Conservation (phyloP, 2,113 vertebrate species). For the Narcine bancroftii region DNA sequence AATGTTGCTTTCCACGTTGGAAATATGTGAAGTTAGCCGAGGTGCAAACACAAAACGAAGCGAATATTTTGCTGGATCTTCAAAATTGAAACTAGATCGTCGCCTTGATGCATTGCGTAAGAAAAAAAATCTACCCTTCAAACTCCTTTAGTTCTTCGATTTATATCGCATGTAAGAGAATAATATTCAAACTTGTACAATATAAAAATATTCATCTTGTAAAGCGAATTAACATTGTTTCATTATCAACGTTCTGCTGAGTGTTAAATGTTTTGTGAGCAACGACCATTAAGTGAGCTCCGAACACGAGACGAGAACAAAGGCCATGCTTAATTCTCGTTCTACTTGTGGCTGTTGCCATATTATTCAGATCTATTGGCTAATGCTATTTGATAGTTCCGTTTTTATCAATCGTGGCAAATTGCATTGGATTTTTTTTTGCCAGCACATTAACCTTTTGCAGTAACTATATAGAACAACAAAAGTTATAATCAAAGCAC, state of each 20-base stretch:
- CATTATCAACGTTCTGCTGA: not conserved
- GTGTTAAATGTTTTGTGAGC: not conserved
- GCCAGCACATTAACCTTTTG: not conserved
- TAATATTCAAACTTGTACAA: not conserved
- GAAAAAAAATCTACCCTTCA: not conserved
- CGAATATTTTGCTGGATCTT: not conserved
- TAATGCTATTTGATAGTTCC: not conserved
- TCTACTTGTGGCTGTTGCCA: not conserved
- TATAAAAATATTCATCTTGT: not conserved
- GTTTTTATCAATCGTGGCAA: not conserved
- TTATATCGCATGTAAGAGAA: constrained; percentile 10
- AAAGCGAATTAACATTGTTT: not conserved
- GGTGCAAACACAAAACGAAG: not conserved
- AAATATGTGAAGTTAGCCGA: not conserved
- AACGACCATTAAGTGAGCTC: not conserved
- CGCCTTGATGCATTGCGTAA: constrained; percentile 10
- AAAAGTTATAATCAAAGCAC: not conserved
- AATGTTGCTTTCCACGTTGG: not conserved
- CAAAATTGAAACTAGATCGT: not conserved
- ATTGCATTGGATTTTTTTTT: not conserved
- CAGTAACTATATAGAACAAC: not conserved
- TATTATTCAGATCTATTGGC: not conserved
- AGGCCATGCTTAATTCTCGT: constrained; percentile 12
- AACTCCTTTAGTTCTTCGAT: not conserved
- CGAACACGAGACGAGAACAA: constrained; percentile 26